Evolutionary conservation across 2,888 invertebrate species (phyloP), one percentile per base, ranked within the genome.

Genomic region (Nycteola revayana): DNA sequence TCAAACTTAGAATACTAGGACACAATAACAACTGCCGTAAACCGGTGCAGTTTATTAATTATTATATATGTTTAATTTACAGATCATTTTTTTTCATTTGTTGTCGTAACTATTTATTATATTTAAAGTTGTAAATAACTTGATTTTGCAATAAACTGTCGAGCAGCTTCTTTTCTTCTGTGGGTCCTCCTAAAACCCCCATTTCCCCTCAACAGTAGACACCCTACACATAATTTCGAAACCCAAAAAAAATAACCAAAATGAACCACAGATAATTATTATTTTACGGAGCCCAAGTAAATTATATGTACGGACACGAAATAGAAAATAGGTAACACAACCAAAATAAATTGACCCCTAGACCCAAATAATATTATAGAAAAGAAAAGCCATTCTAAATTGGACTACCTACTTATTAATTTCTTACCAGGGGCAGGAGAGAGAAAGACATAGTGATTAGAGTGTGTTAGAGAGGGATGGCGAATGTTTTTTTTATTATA

Each of bases 221-320:
- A 67, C 70, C 67, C 67, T 65, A 72, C 42, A 70, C 33, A 42
- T 44, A 41, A 50, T 59, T 67, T 66, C 63, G 62, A 66, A 59
- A 64, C 66, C 64, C 70, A 73, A 69, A 61, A 66, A 63, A 66
- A n/a, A n/a, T n/a, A 60, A 56, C 49, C 71, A 69, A 66, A 65
- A 64, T 65, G 65, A 61, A 43, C 49, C 59, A 63, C 34, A 74
- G 74, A 73, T 83, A 82, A 83, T 84, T 77, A 85, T 81, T 79
- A 80, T 81, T 84, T 83, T 77, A 82, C 79, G 63, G 63, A 49
- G 48, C 58, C 60, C 59, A 56, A 67, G 75, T 78, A 77, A 82
- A 84, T 84, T 84, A 83, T 76, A 77, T 57, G 51, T 49, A 51
- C 28, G 28, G 31, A 31, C 30, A 27, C 41, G 7, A 4, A 24